These are phyloP conservation scores for Neogale vison DNA, from an alignment of 2,113 vertebrate genomes.

Conservation along the genomic window DNA sequence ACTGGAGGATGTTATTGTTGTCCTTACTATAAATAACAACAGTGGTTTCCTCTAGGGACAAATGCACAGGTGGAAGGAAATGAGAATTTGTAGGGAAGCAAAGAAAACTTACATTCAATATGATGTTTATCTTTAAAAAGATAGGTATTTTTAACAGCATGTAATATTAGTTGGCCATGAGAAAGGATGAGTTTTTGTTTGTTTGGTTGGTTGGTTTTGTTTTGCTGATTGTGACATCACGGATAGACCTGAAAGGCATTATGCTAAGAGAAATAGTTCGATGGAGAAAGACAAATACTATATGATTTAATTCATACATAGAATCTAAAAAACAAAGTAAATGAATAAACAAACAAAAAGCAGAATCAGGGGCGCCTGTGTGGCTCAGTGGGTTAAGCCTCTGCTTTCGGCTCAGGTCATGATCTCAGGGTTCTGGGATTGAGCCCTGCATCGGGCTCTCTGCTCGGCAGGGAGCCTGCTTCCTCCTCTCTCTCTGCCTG, in stretches of 20 bases:
- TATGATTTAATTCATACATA: not conserved
- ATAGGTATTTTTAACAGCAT: not conserved
- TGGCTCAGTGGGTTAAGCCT: too few relatives aligned
- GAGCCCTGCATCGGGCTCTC: too few relatives aligned
- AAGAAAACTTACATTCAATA: not conserved
- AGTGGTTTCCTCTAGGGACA: not conserved
- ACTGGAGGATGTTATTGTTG: too few relatives aligned
- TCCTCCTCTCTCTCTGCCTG: too few relatives aligned
- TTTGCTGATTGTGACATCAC: not conserved
- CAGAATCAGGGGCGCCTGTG: not conserved
- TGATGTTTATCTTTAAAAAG: not conserved
- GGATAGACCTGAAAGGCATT: not conserved
- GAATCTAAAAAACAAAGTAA: not conserved
- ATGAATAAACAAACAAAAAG: not conserved
- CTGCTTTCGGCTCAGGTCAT: too few relatives aligned
- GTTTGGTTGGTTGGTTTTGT: not conserved
- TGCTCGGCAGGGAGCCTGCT: too few relatives aligned
- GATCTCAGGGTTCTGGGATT: too few relatives aligned
- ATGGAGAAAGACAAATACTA: not conserved
- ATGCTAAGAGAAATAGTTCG: not conserved
- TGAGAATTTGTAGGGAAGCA: not conserved
- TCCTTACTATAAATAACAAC: not conserved
- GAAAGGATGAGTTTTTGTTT: not conserved
- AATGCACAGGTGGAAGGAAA: not conserved
- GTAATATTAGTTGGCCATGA: not conserved